Conservation (phyloP, 2,113 vertebrate genomes). For the Meleagris gallopavo region DNA sequence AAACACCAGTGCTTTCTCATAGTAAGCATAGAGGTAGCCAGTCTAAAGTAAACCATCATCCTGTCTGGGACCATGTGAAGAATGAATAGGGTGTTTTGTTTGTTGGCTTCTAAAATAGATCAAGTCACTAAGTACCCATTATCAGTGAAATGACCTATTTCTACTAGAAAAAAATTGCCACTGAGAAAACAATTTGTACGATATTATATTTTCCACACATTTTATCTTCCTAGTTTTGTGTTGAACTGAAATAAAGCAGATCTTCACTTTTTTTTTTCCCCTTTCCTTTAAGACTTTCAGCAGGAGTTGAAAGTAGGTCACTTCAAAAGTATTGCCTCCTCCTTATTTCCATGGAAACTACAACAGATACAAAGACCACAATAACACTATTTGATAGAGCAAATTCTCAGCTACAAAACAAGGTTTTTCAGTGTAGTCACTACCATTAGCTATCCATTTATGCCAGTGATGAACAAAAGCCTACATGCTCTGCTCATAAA, state of each 20-base stretch:
- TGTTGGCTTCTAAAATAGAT: conserved; percentile 31
- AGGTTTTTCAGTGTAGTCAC: no score
- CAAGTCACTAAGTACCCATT: conserved; percentile 19
- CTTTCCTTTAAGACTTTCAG: neutral
- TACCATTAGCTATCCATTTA: no score
- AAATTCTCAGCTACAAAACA: no score
- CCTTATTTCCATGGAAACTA: no score
- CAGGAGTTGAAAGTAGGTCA: neutral
- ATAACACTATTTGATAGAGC: no score
- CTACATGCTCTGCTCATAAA: no score
- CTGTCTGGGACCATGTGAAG: neutral
- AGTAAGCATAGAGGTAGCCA: neutral
- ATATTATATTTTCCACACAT: neutral
- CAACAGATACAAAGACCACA: no score
- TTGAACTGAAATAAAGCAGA: neutral
- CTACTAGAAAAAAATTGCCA: neutral
- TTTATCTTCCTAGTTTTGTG: neutral
- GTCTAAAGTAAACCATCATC: neutral
- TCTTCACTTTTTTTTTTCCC: neutral
- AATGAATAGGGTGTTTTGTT: neutral
- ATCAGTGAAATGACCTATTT: neutral
- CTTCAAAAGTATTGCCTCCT: no score
- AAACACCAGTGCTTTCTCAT: neutral
- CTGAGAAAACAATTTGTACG: conserved; percentile 18
- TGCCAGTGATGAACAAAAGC: no score